Evolutionary conservation across 2,888 invertebrate genomes (phyloP), one percentile per base, ranked within the genome.

Genomic region (Penaeus monodon): DNA sequence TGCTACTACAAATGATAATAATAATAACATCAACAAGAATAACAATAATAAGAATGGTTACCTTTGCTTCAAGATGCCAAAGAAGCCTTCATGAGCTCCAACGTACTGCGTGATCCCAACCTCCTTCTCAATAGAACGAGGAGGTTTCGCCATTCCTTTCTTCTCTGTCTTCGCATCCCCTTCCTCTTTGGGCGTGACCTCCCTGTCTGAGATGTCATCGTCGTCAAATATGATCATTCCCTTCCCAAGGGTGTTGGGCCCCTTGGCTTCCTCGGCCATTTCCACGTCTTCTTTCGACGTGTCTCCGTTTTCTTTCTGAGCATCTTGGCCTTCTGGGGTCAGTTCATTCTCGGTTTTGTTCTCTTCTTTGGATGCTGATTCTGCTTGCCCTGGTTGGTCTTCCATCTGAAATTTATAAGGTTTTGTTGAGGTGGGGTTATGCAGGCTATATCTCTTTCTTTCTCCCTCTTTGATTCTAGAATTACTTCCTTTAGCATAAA

Each of bases 11-110:
- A n/a, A 38, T 38, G 33, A 38, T 44, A 44, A 0, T 44, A 44
- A 44, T 44, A 44, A 44, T 44, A 44, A 44, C 1, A 44, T 44
- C 44, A 44, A 44, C 44, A 44, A 44, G 1, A 44, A 6, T 44
- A 44, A 44, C 10, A 0, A 44, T 44, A 29, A 70, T 14, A 70
- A 24, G 0, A 70, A 29, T 8, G 22, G 12, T 29, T 29, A 82
- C 81, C 81, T 82, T 44, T 82, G 70, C 57, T 82, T 82, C 10
- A 84, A 44, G 63, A 84, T 84, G n/a, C 77, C 84, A 84, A 77
- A 70, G 57, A 84, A 79, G 38, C 78, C 79, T 24, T 14, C 29
- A 20, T 64, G 24, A 29, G 64, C 24, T 14, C 84, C 84, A n/a
- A 68, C 33, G 8, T 33, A 78, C 27, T 76, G 64, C 14, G 44